A percentile compares a stretch with the other conserved stretches of the same genome.
phyloP scores from a whole-genome alignment of 2,888 invertebrate species.

The Eupithecia subfuscata region DNA sequence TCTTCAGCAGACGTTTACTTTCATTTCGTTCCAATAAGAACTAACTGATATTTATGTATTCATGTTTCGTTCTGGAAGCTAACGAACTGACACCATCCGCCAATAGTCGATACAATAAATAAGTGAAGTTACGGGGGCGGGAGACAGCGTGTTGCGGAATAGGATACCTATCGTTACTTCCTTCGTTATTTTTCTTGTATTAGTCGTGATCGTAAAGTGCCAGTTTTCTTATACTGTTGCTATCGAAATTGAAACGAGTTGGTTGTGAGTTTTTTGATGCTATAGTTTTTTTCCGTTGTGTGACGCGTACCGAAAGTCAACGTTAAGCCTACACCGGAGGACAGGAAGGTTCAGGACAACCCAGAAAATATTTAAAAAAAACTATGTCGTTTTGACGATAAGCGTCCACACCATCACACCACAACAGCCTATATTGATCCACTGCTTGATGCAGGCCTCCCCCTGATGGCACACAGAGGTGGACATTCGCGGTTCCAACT shows the following conservation, averaged over 20 bases:
- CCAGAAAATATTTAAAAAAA: no score
- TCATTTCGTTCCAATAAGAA: constrained; percentile 13
- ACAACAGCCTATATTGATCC: no score
- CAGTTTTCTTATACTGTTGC: background rate
- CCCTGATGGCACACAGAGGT: no score
- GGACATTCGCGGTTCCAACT: no score
- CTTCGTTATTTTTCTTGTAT: background rate
- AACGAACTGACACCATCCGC: constrained; percentile 41
- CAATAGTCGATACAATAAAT: constrained; percentile 39
- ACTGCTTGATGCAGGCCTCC: no score
- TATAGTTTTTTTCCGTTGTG: background rate
- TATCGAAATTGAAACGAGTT: background rate
- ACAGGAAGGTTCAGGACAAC: no score
- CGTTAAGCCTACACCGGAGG: no score
- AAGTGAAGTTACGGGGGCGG: constrained; percentile 17
- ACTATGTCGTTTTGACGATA: no score
- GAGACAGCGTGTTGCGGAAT: background rate
- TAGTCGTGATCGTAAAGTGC: background rate
- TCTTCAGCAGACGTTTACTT: background rate
- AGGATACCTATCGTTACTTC: background rate
- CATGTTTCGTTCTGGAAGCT: constrained; percentile 33
- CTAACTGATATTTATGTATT: constrained; percentile 35
- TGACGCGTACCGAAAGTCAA: background rate
- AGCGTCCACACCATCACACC: no score
- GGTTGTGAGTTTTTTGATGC: background rate